Percentiles rank a stretch among this genome's conserved stretches.
Evolutionary conservation across 2,888 invertebrate genomes (phyloP).

Genomic region (Sclerodermus sp.): DNA sequence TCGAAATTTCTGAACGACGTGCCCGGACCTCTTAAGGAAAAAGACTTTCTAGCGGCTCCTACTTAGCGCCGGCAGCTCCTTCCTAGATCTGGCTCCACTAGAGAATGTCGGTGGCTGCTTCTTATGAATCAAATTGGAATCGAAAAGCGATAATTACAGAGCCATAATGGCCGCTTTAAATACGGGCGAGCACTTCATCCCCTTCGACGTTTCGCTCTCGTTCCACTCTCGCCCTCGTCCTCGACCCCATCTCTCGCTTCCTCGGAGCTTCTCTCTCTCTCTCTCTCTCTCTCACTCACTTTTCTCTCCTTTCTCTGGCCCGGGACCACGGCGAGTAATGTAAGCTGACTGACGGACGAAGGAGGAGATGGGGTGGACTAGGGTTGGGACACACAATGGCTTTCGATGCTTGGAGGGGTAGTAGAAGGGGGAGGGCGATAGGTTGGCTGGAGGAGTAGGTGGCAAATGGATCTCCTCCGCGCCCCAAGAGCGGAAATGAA

Average conservation of each 20-base stretch:
- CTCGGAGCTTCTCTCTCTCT: no score
- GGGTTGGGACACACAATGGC: constrained; percentile 39
- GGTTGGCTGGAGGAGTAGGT: constrained; percentile 20
- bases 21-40: not conserved
- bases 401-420: constrained; percentile 39
- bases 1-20: not conserved
- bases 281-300: no score
- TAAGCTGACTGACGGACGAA: constrained; percentile 46
- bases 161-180: constrained; percentile 49
- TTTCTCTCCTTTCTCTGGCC: constrained; percentile 11
- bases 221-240: no score
- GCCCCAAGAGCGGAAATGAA: constrained; percentile 52
- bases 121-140: constrained; percentile 47
- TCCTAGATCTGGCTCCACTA: constrained; percentile 2
- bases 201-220: constrained; percentile 2
- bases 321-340: constrained; percentile 37
- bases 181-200: constrained; percentile 27
- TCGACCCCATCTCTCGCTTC: no score
- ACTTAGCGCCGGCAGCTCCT: not conserved
- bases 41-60: not conserved
- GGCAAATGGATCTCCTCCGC: constrained; percentile 52
- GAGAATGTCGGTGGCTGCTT: constrained; percentile 13
- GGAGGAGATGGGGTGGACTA: constrained; percentile 19
- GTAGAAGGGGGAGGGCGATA: constrained; percentile 26
- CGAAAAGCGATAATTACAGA: constrained; percentile 50